Evolutionary conservation across 2,797 vertebrate species (phyloP), one percentile per base, ranked within the genome.

Genomic region (Heteromormyrus szaboi): DNA sequence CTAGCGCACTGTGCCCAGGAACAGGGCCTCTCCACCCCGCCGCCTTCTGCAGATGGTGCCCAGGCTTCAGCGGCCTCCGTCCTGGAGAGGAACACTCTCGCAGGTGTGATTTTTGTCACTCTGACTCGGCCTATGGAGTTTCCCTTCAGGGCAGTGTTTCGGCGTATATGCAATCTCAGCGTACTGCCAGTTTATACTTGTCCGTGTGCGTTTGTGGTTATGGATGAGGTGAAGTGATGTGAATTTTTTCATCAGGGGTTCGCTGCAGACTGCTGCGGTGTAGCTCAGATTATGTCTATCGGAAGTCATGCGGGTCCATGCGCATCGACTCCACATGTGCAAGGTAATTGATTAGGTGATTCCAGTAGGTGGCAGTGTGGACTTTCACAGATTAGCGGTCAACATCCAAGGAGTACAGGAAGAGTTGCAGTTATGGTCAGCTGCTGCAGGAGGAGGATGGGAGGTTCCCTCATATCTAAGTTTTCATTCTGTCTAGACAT

Each of bases 31-130:
- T 0, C 90, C 5, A 89, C 94, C 44, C 93, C 93, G 90, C 91
- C 88, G 29, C 87, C 91, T 4, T 85, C 89, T 4, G 68, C 88
- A 11, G 88, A 86, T 59, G 91, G 89, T 3, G 8, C 92, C 2
- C 89, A 91, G 65, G 88, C 91, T 0, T 90, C 93, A 56, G 92
- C 93, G 0, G 86, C 90, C 17, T 91, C 93, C 85, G 54, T 93
- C 54, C 81, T 97, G 86, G 98, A 99, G 91, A 94, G 93, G 86
- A 99, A 98, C 91, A 95, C 96, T 3, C 93, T 99, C 85, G 93
- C 96, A 90, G 97, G 98, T 99, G 91, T 89, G 93, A 19, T 53
- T 6, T 62, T 54, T 88, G n/a, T 19, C 25, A 12, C 41, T 41
- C 46, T 46, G 19, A 19, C 14, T 50, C 1, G 79, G n/a, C n/a